phyloP scores from a whole-genome alignment of 2,797 vertebrate species.

The Thalassophryne amazonica region DNA sequence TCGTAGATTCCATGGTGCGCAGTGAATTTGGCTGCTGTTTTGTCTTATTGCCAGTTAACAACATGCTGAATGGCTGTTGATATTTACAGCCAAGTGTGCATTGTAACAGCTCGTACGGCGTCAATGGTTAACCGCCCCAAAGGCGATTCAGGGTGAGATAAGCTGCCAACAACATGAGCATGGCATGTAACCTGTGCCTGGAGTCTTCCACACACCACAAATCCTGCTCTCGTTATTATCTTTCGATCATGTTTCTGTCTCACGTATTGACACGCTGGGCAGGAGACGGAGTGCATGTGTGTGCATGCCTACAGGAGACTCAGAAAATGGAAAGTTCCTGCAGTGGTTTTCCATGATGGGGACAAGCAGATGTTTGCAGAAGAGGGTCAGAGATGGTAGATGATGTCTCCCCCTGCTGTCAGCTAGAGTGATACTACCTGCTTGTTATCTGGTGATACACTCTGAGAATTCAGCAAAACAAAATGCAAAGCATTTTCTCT shows the following conservation, averaged over 20 bases:
- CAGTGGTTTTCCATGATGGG: constrained; percentile 33
- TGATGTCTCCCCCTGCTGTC: constrained; percentile 51
- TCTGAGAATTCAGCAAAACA: no score
- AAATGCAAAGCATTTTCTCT: no score
- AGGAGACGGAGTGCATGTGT: constrained; percentile 10
- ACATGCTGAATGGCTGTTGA: constrained; percentile 6
- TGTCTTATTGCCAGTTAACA: constrained; percentile 36
- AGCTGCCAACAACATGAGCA: no score
- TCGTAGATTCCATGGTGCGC: no score
- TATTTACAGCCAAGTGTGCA: background rate
- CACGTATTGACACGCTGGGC: constrained; percentile 27
- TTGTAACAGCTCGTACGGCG: background rate
- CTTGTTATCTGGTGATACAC: no score
- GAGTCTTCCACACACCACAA: background rate
- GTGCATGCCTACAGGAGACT: constrained; percentile 46
- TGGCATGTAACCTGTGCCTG: no score
- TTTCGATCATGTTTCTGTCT: constrained; percentile 45
- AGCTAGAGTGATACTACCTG: no score
- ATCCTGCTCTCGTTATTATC: constrained; percentile 11
- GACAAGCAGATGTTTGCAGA: constrained; percentile 2
- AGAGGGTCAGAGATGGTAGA: constrained; percentile 1
- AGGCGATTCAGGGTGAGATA: constrained; percentile 45
- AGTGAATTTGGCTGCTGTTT: background rate
- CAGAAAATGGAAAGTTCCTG: constrained; percentile 80
- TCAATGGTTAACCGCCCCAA: constrained; percentile 63